Percentiles rank a stretch among this genome's conserved stretches.
Conservation (phyloP, 2,888 invertebrate genomes). For the Calliscelio sp. region DNA sequence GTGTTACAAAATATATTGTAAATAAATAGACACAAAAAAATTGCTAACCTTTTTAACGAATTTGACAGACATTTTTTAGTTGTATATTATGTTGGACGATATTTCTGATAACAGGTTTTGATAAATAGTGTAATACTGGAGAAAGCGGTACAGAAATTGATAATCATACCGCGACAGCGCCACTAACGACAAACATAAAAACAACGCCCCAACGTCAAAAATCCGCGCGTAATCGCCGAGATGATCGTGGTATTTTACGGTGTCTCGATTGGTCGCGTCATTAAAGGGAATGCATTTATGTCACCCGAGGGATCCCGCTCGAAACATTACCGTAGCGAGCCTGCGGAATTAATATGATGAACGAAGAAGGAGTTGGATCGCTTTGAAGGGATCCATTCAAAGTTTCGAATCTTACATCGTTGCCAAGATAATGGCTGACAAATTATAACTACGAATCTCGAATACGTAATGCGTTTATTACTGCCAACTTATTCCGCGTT, state of each 20-base stretch:
- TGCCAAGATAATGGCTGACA: constrained; percentile 82
- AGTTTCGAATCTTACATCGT: constrained; percentile 82
- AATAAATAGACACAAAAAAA: too few relatives aligned
- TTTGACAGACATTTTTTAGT: too few relatives aligned
- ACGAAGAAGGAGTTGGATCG: constrained; percentile 71
- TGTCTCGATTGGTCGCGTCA: constrained; percentile 83
- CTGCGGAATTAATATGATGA: constrained; percentile 83
- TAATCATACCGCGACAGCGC: constrained; percentile 19
- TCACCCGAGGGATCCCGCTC: constrained; percentile 81
- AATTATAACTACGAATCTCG: constrained; percentile 82
- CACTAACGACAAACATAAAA: constrained; percentile 26
- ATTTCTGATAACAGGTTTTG: too few relatives aligned
- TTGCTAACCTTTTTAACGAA: too few relatives aligned
- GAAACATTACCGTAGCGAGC: constrained; percentile 82
- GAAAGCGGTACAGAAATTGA: constrained; percentile 8
- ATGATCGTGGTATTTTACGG: constrained; percentile 84
- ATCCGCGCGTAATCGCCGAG: constrained; percentile 81
- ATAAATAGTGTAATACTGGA: too few relatives aligned
- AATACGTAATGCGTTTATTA: constrained; percentile 80
- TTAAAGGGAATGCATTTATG: constrained; percentile 85
- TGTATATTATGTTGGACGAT: too few relatives aligned
- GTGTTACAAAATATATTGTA: too few relatives aligned
- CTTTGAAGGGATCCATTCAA: constrained; percentile 79
- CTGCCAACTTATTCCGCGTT: constrained; percentile 66
- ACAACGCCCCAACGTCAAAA: constrained; percentile 40